These are phyloP conservation scores for Stegophylla sp. DNA, from an alignment of 2,888 invertebrate species.

Conservation along the genomic window DNA sequence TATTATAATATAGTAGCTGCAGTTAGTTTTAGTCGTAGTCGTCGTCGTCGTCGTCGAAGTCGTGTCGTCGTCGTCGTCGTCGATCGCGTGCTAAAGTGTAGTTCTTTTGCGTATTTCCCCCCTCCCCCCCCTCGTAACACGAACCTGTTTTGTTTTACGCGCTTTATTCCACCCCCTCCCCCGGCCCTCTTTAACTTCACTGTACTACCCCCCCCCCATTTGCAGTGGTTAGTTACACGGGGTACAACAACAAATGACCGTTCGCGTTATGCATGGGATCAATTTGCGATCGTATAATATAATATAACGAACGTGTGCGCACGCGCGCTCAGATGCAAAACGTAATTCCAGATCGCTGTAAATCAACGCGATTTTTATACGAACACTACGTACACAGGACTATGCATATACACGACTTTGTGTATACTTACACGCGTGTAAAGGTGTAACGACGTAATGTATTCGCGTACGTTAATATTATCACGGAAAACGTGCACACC, in stretches of 20 bases:
- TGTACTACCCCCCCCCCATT: no score
- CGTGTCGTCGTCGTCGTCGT: neutral
- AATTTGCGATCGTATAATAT: neutral
- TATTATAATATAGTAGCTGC: no score
- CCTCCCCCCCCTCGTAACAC: neutral
- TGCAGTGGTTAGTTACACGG: no score
- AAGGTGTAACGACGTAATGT: neutral
- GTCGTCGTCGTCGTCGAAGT: neutral
- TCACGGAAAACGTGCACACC: neutral
- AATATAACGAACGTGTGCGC: neutral
- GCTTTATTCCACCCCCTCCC: neutral
- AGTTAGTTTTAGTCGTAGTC: no score
- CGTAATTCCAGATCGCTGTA: constrained; percentile 32
- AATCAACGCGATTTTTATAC: constrained; percentile 35
- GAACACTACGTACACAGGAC: neutral
- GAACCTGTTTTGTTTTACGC: constrained; percentile 28
- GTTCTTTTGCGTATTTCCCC: neutral
- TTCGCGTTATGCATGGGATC: constrained; percentile 15
- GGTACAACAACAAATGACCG: neutral
- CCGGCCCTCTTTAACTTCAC: neutral
- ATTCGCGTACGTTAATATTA: neutral
- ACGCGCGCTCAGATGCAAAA: neutral
- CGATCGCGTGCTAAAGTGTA: constrained; percentile 22
- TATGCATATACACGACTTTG: no score
- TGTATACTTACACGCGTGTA: no score